Percentiles rank a stretch among this genome's conserved stretches.
These are phyloP conservation scores for Lasaia peninsularis DNA, from an alignment of 1,140 invertebrate genomes.

Conservation along the genomic window DNA sequence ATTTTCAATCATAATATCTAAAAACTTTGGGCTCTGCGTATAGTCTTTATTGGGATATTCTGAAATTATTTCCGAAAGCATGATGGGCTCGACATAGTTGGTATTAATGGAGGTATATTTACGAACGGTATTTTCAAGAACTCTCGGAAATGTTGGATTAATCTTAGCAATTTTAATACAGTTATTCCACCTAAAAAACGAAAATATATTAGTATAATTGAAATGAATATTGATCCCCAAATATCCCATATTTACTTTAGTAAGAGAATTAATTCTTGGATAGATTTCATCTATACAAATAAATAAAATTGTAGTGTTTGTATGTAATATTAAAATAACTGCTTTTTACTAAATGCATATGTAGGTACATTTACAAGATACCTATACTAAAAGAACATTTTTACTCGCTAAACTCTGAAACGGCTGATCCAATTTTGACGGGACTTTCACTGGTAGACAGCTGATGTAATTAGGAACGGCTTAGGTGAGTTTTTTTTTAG, in stretches of 20 bases:
- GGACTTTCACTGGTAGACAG: too few relatives aligned
- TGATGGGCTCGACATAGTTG: slow-evolving; percentile 44
- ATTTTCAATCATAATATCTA: slow-evolving; percentile 48
- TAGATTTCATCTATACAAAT: too few relatives aligned
- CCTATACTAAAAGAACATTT: too few relatives aligned
- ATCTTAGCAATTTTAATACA: slow-evolving; percentile 25
- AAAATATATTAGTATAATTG: background rate
- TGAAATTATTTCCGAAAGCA: slow-evolving; percentile 39
- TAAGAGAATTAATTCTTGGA: too few relatives aligned
- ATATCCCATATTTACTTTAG: background rate
- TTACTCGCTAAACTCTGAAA: too few relatives aligned
- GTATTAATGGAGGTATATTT: slow-evolving; percentile 30
- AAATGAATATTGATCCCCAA: background rate
- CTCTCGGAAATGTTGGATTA: slow-evolving; percentile 48
- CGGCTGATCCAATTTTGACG: too few relatives aligned
- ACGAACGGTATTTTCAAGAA: slow-evolving; percentile 36
- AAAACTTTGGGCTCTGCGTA: slow-evolving; percentile 39
- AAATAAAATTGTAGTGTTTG: too few relatives aligned
- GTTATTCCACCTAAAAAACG: slow-evolving; percentile 27
- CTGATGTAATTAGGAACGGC: too few relatives aligned
- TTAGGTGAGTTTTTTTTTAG: too few relatives aligned
- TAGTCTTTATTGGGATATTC: slow-evolving; percentile 27
- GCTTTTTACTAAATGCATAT: too few relatives aligned
- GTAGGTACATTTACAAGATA: too few relatives aligned
- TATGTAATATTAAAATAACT: too few relatives aligned